Evolutionary conservation across 1,140 invertebrate genomes (phyloP).

Genomic region (Papilio dardanus): DNA sequence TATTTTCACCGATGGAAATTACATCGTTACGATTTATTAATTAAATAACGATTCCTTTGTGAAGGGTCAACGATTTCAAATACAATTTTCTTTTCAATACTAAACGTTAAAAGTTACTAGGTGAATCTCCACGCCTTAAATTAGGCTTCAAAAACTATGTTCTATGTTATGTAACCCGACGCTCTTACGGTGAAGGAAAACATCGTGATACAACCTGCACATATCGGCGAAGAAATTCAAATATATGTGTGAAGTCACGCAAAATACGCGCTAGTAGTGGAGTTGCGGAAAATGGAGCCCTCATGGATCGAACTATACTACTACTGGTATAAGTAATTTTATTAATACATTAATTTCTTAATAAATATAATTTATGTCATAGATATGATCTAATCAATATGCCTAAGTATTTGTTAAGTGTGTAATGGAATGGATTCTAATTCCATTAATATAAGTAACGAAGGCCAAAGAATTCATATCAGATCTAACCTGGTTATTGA

Average conservation of each 20-base stretch:
- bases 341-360: neutral
- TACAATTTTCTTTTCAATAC: neutral
- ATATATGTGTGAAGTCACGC: too few species aligned
- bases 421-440: neutral
- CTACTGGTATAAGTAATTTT: too few species aligned
- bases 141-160: neutral
- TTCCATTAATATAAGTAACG: neutral
- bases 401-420: neutral
- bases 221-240: too few species aligned
- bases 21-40: constrained; percentile 26
- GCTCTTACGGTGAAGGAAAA: too few species aligned
- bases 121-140: neutral
- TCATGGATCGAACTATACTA: too few species aligned
- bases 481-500: neutral
- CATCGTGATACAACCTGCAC: too few species aligned
- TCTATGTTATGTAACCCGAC: too few species aligned
- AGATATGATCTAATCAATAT: neutral
- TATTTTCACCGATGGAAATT: constrained; percentile 11
- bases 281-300: too few species aligned
- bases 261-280: too few species aligned
- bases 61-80: neutral
- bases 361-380: neutral
- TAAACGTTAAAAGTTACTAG: neutral
- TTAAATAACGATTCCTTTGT: constrained; percentile 19
- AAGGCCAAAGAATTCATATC: neutral